Conservation (phyloP, 2,797 vertebrate species). For the Notamacropus eugenii region DNA sequence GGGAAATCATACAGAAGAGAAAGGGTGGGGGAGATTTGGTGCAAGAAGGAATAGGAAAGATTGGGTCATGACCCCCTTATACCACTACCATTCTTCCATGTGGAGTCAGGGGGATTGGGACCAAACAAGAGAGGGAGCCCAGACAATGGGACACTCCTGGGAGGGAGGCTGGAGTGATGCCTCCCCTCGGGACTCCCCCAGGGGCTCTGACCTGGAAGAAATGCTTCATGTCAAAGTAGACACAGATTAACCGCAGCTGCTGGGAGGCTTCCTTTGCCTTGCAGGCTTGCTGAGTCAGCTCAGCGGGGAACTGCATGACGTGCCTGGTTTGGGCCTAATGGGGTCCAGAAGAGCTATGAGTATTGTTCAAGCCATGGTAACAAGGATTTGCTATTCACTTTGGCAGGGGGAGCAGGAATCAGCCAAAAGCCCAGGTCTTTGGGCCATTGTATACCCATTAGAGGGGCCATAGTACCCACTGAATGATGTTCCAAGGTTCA, state of each 20-base stretch:
- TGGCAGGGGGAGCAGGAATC: too few relatives aligned
- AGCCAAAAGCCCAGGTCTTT: background rate
- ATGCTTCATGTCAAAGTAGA: constrained; percentile 68
- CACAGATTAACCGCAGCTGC: constrained; percentile 72
- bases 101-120: background rate
- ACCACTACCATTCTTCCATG: background rate
- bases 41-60: background rate
- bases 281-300: background rate
- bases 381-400: rapidly evolving
- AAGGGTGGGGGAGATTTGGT: background rate
- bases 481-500: background rate
- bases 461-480: background rate
- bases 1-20: background rate
- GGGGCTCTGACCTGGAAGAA: constrained; percentile 78
- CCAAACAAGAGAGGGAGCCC: background rate
- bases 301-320: constrained; percentile 62
- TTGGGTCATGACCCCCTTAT: background rate
- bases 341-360: background rate
- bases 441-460: rapidly evolving
- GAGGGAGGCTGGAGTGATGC: background rate
- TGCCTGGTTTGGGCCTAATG: background rate
- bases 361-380: background rate
- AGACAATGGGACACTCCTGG: background rate
- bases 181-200: background rate
- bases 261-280: rapidly evolving